These are phyloP conservation scores for Coracias cyanogaster DNA, from an alignment of 2,797 vertebrate species.

Conservation along the genomic window DNA sequence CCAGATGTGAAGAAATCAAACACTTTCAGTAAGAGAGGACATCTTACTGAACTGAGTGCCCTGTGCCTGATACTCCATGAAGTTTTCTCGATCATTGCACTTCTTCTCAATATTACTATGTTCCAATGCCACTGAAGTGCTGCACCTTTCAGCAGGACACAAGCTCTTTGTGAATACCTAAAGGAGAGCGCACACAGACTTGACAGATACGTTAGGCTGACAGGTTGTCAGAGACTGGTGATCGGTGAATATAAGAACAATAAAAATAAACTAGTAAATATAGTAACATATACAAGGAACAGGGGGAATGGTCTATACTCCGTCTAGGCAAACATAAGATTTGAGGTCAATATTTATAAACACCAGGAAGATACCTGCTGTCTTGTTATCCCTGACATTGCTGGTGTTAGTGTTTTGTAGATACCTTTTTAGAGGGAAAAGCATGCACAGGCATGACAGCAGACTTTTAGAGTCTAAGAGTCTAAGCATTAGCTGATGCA, in stretches of 20 bases:
- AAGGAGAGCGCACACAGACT: not conserved
- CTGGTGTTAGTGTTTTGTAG: not conserved
- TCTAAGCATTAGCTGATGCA: not conserved
- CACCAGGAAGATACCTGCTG: not conserved
- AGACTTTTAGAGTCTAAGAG: not conserved
- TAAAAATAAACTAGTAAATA: not conserved
- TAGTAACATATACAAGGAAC: not conserved
- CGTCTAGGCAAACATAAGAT: not conserved
- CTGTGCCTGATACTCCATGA: not conserved
- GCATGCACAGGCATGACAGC: not conserved
- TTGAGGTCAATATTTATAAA: not conserved
- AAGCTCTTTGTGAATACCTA: not conserved
- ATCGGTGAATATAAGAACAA: not conserved
- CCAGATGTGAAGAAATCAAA: not conserved
- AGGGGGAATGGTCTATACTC: not conserved
- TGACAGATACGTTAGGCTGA: not conserved
- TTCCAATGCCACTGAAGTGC: not conserved
- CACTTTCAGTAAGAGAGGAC: not conserved
- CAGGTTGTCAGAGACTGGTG: not conserved
- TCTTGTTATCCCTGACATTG: not conserved
- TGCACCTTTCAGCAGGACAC: not conserved
- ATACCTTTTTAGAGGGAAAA: not conserved
- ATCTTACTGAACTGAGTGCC: not conserved
- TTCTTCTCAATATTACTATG: not conserved
- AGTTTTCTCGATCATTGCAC: not conserved